Evolutionary conservation across 1,140 invertebrate genomes (phyloP).

Genomic region (Drosophila ambigua): DNA sequence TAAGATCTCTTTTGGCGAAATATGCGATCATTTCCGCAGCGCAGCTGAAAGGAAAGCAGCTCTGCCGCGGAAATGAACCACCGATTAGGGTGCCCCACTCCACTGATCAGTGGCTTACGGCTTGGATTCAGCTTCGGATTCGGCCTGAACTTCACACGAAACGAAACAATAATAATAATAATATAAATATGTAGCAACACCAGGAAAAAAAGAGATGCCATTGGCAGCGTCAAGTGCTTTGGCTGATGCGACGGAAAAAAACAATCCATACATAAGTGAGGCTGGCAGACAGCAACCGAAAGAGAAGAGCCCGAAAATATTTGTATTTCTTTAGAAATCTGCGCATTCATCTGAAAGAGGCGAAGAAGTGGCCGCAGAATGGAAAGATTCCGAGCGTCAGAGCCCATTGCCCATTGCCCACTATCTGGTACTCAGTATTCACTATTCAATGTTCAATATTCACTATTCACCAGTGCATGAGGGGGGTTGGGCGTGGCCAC

Average conservation of each 20-base stretch:
- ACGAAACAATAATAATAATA: no score
- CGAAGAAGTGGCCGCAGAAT: constrained; percentile 44
- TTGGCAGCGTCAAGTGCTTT: constrained; percentile 70
- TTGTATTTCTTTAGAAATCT: constrained; percentile 76
- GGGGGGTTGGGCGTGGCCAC: constrained; percentile 51
- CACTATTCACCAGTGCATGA: constrained; percentile 35
- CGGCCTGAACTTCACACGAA: constrained; percentile 5
- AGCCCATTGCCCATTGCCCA: constrained; percentile 18
- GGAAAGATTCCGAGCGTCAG: constrained; percentile 4
- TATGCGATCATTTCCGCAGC: constrained; percentile 75
- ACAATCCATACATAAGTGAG: constrained; percentile 1
- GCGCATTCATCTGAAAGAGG: constrained; percentile 72
- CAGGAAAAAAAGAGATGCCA: constrained; percentile 37
- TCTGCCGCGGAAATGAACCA: constrained; percentile 73
- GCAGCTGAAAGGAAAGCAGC: constrained; percentile 67
- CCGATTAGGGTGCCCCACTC: constrained; percentile 62
- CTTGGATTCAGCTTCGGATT: constrained; percentile 7
- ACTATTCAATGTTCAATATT: background rate
- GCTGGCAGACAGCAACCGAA: constrained; percentile 17
- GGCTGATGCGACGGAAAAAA: constrained; percentile 69
- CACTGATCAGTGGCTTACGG: constrained; percentile 38
- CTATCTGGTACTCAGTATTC: background rate
- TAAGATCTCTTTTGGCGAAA: constrained; percentile 73
- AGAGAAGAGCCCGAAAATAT: constrained; percentile 33
- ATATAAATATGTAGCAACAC: constrained; percentile 26